Evolutionary conservation across 2,113 vertebrate species (phyloP).

Genomic region (Hypanus sabinus): DNA sequence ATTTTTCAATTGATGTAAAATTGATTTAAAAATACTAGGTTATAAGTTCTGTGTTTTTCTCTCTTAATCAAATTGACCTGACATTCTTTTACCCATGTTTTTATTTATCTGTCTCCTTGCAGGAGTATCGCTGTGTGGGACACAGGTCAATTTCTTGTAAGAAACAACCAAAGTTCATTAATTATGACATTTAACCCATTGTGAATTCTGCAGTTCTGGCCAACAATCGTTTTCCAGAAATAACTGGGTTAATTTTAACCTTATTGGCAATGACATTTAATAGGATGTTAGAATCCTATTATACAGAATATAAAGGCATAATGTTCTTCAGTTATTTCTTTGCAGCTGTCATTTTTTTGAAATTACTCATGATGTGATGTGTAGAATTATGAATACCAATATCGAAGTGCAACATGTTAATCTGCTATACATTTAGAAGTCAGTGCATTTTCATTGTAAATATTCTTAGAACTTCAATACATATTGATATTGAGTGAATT

Average conservation of each 20-base stretch:
- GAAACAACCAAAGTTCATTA: background rate
- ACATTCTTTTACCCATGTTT: background rate
- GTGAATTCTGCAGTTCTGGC: background rate
- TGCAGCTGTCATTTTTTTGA: background rate
- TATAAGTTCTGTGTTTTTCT: no score
- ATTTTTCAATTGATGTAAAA: no score
- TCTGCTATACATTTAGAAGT: background rate
- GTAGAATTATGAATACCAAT: background rate
- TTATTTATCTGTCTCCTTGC: background rate
- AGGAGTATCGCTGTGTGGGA: background rate
- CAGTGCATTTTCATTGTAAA: background rate
- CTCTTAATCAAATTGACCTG: background rate
- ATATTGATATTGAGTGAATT: background rate
- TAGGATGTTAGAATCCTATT: no score
- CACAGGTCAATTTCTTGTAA: background rate
- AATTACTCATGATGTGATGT: background rate
- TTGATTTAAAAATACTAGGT: background rate
- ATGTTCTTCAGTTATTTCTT: no score
- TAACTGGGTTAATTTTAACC: background rate
- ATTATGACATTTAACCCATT: background rate
- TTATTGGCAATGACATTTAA: background rate
- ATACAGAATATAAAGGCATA: no score
- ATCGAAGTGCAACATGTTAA: background rate
- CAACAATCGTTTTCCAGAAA: background rate
- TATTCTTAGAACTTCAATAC: background rate